These are phyloP conservation scores for Pteronotus mesoamericanus DNA, from an alignment of 2,797 vertebrate genomes.

Conservation along the genomic window DNA sequence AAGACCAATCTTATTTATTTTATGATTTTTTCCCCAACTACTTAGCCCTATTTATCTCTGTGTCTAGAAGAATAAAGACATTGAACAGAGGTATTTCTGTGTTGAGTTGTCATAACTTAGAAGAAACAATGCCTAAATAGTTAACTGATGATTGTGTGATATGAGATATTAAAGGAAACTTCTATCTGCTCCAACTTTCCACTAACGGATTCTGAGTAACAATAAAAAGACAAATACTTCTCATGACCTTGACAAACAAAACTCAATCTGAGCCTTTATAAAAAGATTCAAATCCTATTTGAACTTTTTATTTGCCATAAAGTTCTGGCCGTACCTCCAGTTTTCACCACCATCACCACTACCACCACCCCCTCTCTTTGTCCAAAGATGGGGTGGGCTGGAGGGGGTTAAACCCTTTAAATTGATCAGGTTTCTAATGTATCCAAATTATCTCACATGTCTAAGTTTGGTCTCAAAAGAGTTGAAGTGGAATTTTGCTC, in stretches of 20 bases:
- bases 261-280: neutral
- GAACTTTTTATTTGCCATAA: neutral
- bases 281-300: constrained; percentile 18
- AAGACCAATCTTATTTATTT: neutral
- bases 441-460: neutral
- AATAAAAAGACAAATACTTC: constrained; percentile 31
- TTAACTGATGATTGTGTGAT: neutral
- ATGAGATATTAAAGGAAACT: neutral
- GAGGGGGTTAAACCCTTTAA: neutral
- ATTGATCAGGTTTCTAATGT: neutral
- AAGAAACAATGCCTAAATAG: neutral
- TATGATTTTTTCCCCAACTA: neutral
- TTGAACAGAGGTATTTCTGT: neutral
- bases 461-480: constrained; percentile 51
- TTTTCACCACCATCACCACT: neutral
- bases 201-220: neutral
- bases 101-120: neutral
- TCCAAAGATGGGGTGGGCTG: neutral
- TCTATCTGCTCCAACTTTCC: neutral
- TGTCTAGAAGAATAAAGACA: neutral
- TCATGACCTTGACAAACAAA: constrained; percentile 32
- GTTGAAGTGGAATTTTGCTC: constrained; percentile 34
- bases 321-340: neutral
- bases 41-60: neutral
- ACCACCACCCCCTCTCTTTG: neutral